Evolutionary conservation across 2,888 invertebrate species (phyloP), one percentile per base, ranked within the genome.

Genomic region (Acanthoscelides obtectus): DNA sequence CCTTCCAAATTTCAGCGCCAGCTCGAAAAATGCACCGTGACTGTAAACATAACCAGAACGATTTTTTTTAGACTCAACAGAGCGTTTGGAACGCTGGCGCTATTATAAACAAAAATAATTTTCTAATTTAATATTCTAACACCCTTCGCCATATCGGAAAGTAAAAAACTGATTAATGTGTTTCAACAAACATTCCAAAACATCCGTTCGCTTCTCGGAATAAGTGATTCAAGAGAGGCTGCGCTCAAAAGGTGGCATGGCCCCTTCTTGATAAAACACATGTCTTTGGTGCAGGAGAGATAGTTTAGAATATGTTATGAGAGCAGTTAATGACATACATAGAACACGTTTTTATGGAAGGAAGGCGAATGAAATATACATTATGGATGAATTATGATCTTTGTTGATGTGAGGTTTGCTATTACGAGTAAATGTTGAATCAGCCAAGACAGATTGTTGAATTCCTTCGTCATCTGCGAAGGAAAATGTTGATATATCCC

Each of bases 121-220:
- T 45, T 45, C 45, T 45, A 45, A 45, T 45, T 45, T 45, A 45
- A 45, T 45, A 45, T 45, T 45, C 17, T 45, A 45, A 45, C 45
- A 45, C 45, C 45, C 45, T 17, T 6, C 45, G 45, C 45, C 45
- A 12, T 45, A 45, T 45, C 45, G 45, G 45, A 45, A 45, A 45
- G 22, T 21, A 66, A 66, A 66, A 66, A 66, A 66, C 66, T 66
- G 66, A 66, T 66, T 66, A 66, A 66, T 66, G 66, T 66, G 22
- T 66, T 66, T 66, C 66, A 66, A 21, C 66, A 66, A 66, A 20
- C 20, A 66, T 66, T 66, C 22, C 22, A 66, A 66, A 66, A 66
- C 66, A 66, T 66, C 66, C 66, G 66, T 66, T 66, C 22, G 45
- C 12, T 45, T 45, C 45, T 45, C 17, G 45, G 45, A 45, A 45